Base-by-base conservation (phyloP, 2,797 vertebrate species). In the Pseudomugil gertrudae region DNA sequence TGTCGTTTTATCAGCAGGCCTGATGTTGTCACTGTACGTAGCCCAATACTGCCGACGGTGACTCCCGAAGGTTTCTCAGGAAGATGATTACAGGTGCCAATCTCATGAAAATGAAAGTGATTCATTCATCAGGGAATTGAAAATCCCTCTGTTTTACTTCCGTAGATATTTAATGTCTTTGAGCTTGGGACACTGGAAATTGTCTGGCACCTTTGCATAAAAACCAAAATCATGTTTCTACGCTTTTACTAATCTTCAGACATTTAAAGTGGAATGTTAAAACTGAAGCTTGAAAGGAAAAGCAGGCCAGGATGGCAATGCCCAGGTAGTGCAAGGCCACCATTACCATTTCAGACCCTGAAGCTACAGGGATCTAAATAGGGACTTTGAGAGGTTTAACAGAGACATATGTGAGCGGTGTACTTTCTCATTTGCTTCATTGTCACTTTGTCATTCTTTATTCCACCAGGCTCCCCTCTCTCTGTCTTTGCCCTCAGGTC, bases 201-300 rank as follows among this genome's bases (percentile, higher is more conserved):
- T 71, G 7, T 48, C 30, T 38, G 5, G 10, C 11, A 58, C 55
- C 9, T 27, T 60, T 26, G 52, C 21, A 26, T 19, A 9, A n/a
- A 50, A 66, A 54, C 11, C 23, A 14, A 2, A 64, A 45, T 57
- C 33, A 55, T 3, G 52, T 4, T 47, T 15, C 53, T 3, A 4
- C 4, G 2, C 38, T 35, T 38, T 51, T 57, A 5, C 5, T 30
- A 21, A 9, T 27, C 9, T 60, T 19, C 6, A 1, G 54, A 33
- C 17, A 8, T 48, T 45, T 73, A 43, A 19, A 94, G 92, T 91
- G 91, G 0, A 93, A 89, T 70, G 93, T 94, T 72, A 92, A 95
- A 76, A 94, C 93, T n/a, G 92, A 94, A 78, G 94, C 92, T 0
- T 94, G 69, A 93, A 93, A 66, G 92, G 93, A 61, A 94, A 93